Evolutionary conservation across 2,888 invertebrate genomes (phyloP).

Genomic region (Trachelus stipa): DNA sequence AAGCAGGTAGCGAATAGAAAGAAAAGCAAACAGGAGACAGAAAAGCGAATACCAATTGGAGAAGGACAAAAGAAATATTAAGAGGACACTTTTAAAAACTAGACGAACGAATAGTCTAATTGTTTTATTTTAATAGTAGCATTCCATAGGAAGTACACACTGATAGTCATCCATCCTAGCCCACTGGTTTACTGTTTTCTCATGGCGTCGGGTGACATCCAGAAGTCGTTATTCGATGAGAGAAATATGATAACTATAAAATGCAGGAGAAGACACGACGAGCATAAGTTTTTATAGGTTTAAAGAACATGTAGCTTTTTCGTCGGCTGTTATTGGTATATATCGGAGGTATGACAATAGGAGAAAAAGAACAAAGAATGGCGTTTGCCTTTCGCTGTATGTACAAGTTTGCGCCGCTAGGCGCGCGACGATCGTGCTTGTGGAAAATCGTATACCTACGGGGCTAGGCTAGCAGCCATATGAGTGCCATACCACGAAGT

Average conservation of each 20-base stretch:
- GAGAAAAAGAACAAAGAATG: background rate
- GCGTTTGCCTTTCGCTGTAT: background rate
- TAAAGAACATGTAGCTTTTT: background rate
- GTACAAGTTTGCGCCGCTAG: background rate
- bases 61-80: background rate
- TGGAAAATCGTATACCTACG: constrained; percentile 21
- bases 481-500: constrained; percentile 61
- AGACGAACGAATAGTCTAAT: constrained; percentile 27
- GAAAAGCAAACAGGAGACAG: too few species aligned
- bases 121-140: constrained; percentile 54
- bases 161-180: constrained; percentile 56
- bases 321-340: background rate
- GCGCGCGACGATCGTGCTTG: background rate
- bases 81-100: constrained; percentile 10
- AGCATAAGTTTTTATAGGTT: background rate
- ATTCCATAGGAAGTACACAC: constrained; percentile 56
- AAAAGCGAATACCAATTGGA: too few species aligned
- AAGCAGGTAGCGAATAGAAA: too few species aligned
- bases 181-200: constrained; percentile 39
- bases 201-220: background rate
- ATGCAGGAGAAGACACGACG: background rate
- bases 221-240: background rate
- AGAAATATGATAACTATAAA: background rate
- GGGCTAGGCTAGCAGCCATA: constrained; percentile 55
- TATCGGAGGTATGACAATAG: background rate